phyloP scores from a whole-genome alignment of 2,113 vertebrate species.

The Mystacornis crossleyi region DNA sequence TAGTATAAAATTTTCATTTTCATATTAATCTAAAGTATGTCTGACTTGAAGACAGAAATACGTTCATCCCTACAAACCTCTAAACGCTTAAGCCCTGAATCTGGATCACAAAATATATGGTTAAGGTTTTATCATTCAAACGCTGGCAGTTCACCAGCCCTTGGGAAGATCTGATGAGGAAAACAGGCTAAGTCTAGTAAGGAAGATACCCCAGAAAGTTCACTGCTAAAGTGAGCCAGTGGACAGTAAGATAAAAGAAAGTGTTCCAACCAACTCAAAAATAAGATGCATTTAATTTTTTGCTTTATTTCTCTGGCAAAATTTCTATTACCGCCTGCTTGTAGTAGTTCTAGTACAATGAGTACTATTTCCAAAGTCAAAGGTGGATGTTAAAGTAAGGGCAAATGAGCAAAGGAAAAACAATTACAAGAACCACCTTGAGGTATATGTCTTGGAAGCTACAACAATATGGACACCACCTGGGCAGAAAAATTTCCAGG shows the following conservation, averaged over 20 bases:
- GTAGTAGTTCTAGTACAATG: background rate
- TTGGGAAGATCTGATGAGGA: background rate
- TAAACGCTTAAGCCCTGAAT: background rate
- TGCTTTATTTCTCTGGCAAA: background rate
- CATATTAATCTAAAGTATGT: background rate
- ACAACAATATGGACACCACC: background rate
- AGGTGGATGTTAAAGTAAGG: background rate
- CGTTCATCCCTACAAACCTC: background rate
- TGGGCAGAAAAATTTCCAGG: background rate
- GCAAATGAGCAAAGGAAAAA: background rate
- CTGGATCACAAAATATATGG: background rate
- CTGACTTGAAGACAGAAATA: background rate
- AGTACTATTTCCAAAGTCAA: background rate
- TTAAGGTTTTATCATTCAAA: background rate
- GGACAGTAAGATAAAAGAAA: background rate
- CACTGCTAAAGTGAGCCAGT: background rate
- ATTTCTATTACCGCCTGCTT: background rate
- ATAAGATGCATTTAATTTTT: background rate
- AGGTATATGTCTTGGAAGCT: background rate
- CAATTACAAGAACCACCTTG: background rate
- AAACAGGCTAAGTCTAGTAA: background rate
- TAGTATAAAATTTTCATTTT: background rate
- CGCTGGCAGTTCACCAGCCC: background rate
- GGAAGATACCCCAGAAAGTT: background rate
- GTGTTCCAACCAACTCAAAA: background rate